These are phyloP conservation scores for Sebastes hubbsi DNA, from an alignment of 2,797 vertebrate genomes.

Conservation along the genomic window DNA sequence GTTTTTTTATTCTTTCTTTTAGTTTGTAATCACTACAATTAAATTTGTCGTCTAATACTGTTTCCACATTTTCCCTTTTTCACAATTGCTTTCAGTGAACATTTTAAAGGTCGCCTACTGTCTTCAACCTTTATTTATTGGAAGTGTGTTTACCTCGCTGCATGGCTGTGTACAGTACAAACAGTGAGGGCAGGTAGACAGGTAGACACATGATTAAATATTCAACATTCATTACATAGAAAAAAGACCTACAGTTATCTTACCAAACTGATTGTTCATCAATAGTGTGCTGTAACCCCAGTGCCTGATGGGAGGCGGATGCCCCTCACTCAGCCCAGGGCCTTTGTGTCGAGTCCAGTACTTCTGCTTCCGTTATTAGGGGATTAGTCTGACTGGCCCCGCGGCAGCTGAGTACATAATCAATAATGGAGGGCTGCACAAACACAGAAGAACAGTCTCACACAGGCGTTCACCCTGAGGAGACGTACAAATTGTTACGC, in stretches of 20 bases:
- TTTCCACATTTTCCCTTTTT: not conserved
- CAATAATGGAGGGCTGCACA: slow-evolving; percentile 73
- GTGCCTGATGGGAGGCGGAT: slow-evolving; percentile 15
- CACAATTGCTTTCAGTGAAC: not conserved
- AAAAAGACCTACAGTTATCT: slow-evolving; percentile 12
- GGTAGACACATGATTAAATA: slow-evolving; percentile 23
- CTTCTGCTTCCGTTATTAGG: slow-evolving; percentile 56
- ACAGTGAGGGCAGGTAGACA: not conserved
- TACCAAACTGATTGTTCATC: slow-evolving; percentile 12
- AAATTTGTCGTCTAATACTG: not conserved
- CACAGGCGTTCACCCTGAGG: slow-evolving; percentile 39
- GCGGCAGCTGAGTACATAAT: slow-evolving; percentile 61
- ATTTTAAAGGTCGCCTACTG: not conserved
- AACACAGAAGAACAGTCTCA: slow-evolving; percentile 31
- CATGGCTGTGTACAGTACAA: not conserved
- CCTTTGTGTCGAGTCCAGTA: slow-evolving; percentile 45
- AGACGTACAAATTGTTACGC: slow-evolving; percentile 43
- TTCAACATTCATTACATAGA: slow-evolving; percentile 13
- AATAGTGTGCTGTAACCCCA: slow-evolving; percentile 33
- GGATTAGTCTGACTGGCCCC: slow-evolving; percentile 55
- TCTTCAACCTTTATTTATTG: not conserved
- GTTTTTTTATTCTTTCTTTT: not conserved
- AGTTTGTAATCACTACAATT: not conserved
- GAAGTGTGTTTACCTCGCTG: not conserved
- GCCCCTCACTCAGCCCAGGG: slow-evolving; percentile 20